Evolutionary conservation across 2,113 vertebrate species (phyloP), one percentile per base, ranked within the genome.

Genomic region (Stomatorhinus ivindoensis): DNA sequence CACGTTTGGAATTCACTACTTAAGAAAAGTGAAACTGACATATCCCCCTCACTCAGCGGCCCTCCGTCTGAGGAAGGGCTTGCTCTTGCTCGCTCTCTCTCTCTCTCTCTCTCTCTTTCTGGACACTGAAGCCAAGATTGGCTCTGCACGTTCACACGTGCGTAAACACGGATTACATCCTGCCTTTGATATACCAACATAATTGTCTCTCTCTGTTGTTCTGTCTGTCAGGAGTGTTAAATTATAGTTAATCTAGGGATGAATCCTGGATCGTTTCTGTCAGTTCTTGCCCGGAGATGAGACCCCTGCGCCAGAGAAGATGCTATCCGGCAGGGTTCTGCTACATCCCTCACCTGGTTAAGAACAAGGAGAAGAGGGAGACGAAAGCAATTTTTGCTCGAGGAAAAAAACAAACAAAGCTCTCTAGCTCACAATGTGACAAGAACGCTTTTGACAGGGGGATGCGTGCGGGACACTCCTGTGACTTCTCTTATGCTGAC

Each of bases 231-330:
- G 86, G 93, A 90, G 91, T 9, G 89, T 91, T 95, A 94, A 95
- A 91, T 96, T 95, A 95, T 53, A 89, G 88, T 89, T 96, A 96
- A 96, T 95, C 95, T 93, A 73, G 85, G 90, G 92, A 93, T 94
- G 94, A 95, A 93, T 95, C 87, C 42, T 84, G 90, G 93, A 95
- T 95, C 93, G 95, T 92, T 90, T 94, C 92, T 95, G 93, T 95
- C 94, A 95, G 93, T 91, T 91, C 69, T 61, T 89, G 92, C 91
- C 92, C 93, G 93, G 93, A 92, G 91, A 93, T 89, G 89, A 88
- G 90, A 93, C 94, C 92, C 93, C 93, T 94, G 93, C 90, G 89
- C 90, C 92, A 91, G 89, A 69, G 84, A 92, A 91, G 92, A 94
- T 94, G 92, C 91, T 92, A 93, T 91, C 91, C 92, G 92, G 48